phyloP scores from a whole-genome alignment of 2,888 invertebrate genomes.

The Archaeoteleia sp. region DNA sequence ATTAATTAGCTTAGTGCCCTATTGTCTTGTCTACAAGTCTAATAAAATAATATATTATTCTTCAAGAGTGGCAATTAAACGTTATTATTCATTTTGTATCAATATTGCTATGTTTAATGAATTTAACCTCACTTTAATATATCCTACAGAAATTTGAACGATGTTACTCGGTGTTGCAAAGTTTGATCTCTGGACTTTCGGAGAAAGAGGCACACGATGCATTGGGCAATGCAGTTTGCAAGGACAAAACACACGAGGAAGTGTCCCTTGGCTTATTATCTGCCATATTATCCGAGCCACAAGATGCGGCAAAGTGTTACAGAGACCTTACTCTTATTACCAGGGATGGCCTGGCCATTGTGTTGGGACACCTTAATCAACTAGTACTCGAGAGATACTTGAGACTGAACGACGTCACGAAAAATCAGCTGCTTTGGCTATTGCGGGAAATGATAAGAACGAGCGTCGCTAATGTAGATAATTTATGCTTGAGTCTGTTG shows the following conservation, averaged over 20 bases:
- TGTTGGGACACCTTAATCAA: conserved; percentile 87
- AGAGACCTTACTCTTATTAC: conserved; percentile 93
- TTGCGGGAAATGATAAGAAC: conserved; percentile 94
- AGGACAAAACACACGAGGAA: conserved; percentile 93
- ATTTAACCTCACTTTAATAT: conserved; percentile 63
- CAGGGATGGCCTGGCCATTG: conserved; percentile 90
- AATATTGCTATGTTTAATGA: conserved; percentile 55
- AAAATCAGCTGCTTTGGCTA: conserved; percentile 92
- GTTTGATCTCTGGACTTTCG: conserved; percentile 87
- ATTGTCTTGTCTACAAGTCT: no score
- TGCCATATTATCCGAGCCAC: conserved; percentile 90
- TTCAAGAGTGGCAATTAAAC: no score
- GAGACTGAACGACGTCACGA: conserved; percentile 87
- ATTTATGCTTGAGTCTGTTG: conserved; percentile 92
- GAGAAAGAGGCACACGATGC: conserved; percentile 96
- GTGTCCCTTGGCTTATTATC: conserved; percentile 93
- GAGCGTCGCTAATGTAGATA: conserved; percentile 90
- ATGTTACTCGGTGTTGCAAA: conserved; percentile 86
- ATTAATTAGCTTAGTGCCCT: no score
- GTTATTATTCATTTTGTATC: no score
- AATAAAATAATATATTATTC: no score
- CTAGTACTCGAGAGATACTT: conserved; percentile 92
- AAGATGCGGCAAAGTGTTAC: conserved; percentile 89
- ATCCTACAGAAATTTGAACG: conserved; percentile 89
- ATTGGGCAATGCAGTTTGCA: conserved; percentile 90